These are phyloP conservation scores for Thaumatotibia leucotreta DNA, from an alignment of 1,140 invertebrate genomes.

Conservation along the genomic window DNA sequence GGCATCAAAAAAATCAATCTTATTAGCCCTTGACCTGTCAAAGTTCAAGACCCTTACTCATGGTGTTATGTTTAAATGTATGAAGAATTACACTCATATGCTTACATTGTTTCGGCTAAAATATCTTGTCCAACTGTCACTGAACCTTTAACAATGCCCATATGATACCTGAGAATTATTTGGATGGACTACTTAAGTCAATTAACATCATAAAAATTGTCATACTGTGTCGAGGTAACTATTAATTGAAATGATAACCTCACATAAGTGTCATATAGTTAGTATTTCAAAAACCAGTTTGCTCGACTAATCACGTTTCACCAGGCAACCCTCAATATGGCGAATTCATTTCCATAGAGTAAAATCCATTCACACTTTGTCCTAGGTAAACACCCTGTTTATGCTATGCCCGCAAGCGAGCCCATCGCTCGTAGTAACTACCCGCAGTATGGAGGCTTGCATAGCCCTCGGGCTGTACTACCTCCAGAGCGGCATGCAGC, in stretches of 20 bases:
- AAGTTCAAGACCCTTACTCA: background rate
- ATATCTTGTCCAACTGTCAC: too few species aligned
- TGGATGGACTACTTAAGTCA: too few species aligned
- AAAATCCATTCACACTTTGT: constrained; percentile 22
- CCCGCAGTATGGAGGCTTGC: constrained; percentile 91
- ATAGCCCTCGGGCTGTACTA: constrained; percentile 96
- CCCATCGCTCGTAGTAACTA: constrained; percentile 85
- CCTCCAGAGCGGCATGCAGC: constrained; percentile 91
- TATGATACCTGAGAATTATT: too few species aligned
- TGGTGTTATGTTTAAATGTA: background rate
- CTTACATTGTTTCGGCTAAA: background rate
- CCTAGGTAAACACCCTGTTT: constrained; percentile 88
- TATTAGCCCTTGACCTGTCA: background rate
- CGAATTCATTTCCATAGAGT: constrained; percentile 16
- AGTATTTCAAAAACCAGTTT: too few species aligned
- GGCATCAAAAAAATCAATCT: background rate
- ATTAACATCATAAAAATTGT: too few species aligned
- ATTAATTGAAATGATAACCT: too few species aligned
- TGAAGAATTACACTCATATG: too few species aligned
- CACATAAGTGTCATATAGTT: too few species aligned
- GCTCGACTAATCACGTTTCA: too few species aligned
- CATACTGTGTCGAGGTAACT: too few species aligned
- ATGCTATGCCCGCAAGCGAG: constrained; percentile 90
- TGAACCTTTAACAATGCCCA: too few species aligned
- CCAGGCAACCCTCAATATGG: too few species aligned